Percentiles rank a stretch among this genome's conserved stretches.
phyloP scores from a whole-genome alignment of 2,888 invertebrate genomes.

The Hypselothyrea guttata region DNA sequence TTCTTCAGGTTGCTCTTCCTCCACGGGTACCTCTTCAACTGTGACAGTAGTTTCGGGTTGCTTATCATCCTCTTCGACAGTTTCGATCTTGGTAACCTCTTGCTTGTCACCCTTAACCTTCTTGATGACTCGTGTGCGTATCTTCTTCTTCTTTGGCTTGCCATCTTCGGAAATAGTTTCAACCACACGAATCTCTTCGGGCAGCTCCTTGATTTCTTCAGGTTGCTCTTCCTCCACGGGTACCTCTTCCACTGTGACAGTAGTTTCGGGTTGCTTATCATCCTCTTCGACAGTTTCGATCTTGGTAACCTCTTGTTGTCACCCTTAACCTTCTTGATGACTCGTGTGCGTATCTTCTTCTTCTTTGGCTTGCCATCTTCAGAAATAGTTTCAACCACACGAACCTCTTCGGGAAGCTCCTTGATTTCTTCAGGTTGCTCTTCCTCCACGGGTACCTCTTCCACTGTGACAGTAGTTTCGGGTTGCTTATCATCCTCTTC shows the following conservation, averaged over 20 bases:
- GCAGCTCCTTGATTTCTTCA: conserved; percentile 21
- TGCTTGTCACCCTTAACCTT: conserved; percentile 40
- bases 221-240: conserved; percentile 9
- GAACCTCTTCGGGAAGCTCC: conserved; percentile 20
- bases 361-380: conserved; percentile 20
- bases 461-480: conserved; percentile 22
- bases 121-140: conserved; percentile 35
- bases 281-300: conserved; percentile 26
- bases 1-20: conserved; percentile 20
- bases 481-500: conserved; percentile 21
- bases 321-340: conserved; percentile 25
- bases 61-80: conserved; percentile 33
- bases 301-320: conserved; percentile 26
- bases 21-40: conserved; percentile 15
- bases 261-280: conserved; percentile 23
- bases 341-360: conserved; percentile 24
- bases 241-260: conserved; percentile 16
- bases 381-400: conserved; percentile 14
- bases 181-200: conserved; percentile 24
- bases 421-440: conserved; percentile 7
- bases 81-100: conserved; percentile 38
- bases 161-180: conserved; percentile 24
- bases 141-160: conserved; percentile 32
- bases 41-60: conserved; percentile 26
- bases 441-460: conserved; percentile 11